Evolutionary conservation across 2,888 invertebrate genomes (phyloP), one percentile per base, ranked within the genome.

Genomic region (Dinocampus coccinellae): DNA sequence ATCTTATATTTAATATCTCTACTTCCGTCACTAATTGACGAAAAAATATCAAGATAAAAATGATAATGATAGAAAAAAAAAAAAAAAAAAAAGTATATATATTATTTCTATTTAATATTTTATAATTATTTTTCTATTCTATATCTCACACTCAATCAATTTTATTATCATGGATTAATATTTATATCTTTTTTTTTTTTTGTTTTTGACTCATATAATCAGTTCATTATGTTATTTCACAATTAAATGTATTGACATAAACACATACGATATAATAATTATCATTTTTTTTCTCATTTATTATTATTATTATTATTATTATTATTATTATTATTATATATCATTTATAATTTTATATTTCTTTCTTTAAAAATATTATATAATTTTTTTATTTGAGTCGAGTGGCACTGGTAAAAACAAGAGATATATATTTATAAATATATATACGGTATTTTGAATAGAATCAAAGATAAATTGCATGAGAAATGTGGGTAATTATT

Each of bases 71-170:
- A 64, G 61, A 64, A 67, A 62, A 39, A 47, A 47, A n/a, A 69
- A 63, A 72, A 61, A 57, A 73, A 64, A 57, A 57, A 63, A 36
- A 53, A 71, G 60, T 68, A 52, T 42, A 74, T 71, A 68, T 62
- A 74, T 62, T 52, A 72, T 70, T 58, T 62, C 62, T 73, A 64
- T 58, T 13, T 55, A 73, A 70, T 47, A 72, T 62, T 72, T 70
- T 42, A 9, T 52, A n/a, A 63, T 16, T 58, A 42, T 62, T 39
- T n/a, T 47, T 67, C 65, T 58, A 39, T 70, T 63, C 7, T 29
- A 53, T n/a, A 16, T 2, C n/a, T 7, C 55, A 55, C 24, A 55
- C 16, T 47, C 47, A 47, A n/a, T 47, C 47, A 47, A 16, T 47
- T 6, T 13, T 47, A 4, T n/a, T 16, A 16, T 47, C n/a, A 47